Base-by-base conservation (phyloP, 2,888 invertebrate genomes). In the Acanthopleura granulata region DNA sequence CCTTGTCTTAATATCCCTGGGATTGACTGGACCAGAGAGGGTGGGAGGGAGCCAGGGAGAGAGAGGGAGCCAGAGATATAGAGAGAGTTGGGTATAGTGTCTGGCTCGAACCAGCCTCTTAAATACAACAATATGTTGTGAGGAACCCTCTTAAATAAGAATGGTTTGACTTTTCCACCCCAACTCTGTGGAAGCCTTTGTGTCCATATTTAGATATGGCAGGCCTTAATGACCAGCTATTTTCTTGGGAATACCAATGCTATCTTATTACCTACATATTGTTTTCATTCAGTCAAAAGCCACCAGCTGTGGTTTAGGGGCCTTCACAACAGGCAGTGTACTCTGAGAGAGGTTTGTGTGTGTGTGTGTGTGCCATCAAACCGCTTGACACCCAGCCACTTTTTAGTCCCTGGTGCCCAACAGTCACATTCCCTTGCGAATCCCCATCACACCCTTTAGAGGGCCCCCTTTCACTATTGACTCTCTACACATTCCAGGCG, bases 221-320 rank as follows among this genome's bases (percentile, higher is more conserved):
- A 66, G 66, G 15, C 16, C 6, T 27, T 66, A 27, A 66, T 66
- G 66, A 66, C 25, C 66, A 27, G 66, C 66, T 66, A 66, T 66
- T 66, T 66, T 66, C 66, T 66, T 66, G 66, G 66, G 66, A 22
- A 22, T 66, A 66, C 66, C 29, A 27, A 27, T 15, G 29, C 22
- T 16, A 1, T 66, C 66, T 66, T 22, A 1, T 66, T 66, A 66
- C 29, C 22, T 27, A 22, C 66, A 66, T 66, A 66, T 66, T 66
- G 66, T 66, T 66, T 66, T 66, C 66, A 66, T 66, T 66, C 27
- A 66, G 25, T 27, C 29, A 22, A 16, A 27, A 27, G 22, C 22
- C 29, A 18, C 57, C 57, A 57, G 57, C 57, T 57, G 57, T 57
- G 40, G 40, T 40, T 40, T 40, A n/a, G 40, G 40, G 40, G 40